Conservation (phyloP, 2,113 vertebrate genomes). For the Lutjanus erythropterus region DNA sequence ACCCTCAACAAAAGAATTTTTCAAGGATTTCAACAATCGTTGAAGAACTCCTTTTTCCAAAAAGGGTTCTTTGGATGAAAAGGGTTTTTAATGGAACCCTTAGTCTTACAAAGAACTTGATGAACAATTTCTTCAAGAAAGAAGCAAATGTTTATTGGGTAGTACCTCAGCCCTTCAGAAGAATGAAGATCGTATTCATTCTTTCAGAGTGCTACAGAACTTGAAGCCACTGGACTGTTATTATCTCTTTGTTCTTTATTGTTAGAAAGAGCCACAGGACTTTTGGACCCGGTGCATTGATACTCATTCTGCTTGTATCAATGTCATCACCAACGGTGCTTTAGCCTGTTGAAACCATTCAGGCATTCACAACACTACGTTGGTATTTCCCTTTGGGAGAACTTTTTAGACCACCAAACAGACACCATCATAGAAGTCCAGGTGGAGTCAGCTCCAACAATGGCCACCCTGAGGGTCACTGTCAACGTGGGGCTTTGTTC, state of each 20-base stretch:
- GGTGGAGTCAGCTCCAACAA: slow-evolving; percentile 59
- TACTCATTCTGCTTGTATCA: slow-evolving; percentile 32
- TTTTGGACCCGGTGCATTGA: background rate
- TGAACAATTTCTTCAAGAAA: too few species aligned
- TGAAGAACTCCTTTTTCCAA: too few species aligned
- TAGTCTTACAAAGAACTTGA: too few species aligned
- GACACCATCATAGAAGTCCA: slow-evolving; percentile 29
- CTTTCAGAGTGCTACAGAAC: slow-evolving; percentile 4
- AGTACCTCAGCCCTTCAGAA: too few species aligned
- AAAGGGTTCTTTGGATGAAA: too few species aligned
- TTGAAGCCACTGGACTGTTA: background rate
- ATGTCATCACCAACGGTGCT: slow-evolving; percentile 41
- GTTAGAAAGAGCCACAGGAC: slow-evolving; percentile 15
- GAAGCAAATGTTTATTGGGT: too few species aligned
- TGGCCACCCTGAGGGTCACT: slow-evolving; percentile 49
- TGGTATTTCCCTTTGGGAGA: slow-evolving; percentile 60
- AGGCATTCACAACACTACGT: slow-evolving; percentile 23
- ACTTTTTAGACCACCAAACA: slow-evolving; percentile 35
- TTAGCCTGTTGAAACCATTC: slow-evolving; percentile 26
- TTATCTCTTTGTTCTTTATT: slow-evolving; percentile 14
- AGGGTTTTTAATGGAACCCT: too few species aligned
- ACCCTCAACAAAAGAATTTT: too few species aligned
- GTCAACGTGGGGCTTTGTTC: slow-evolving; percentile 48
- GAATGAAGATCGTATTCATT: background rate
- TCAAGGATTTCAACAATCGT: too few species aligned